Conservation (phyloP, 2,113 vertebrate genomes). For the Tichodroma muraria region DNA sequence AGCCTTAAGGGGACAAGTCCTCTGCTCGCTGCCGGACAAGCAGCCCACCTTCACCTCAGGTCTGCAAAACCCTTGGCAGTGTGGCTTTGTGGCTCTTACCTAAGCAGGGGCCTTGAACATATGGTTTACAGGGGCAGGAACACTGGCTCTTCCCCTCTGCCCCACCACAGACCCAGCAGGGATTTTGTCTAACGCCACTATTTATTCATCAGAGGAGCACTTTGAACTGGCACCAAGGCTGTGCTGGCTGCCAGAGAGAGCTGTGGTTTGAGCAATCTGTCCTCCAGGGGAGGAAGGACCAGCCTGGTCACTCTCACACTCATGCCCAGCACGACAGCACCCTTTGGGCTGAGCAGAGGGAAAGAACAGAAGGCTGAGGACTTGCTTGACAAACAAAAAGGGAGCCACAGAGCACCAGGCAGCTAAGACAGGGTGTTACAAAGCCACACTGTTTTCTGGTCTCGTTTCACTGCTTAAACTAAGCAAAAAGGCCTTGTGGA, state of each 20-base stretch:
- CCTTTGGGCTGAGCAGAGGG: neutral
- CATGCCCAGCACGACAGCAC: rapidly evolving
- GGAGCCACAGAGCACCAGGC: neutral
- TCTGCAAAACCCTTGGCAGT: neutral
- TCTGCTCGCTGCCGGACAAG: neutral
- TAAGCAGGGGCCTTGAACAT: neutral
- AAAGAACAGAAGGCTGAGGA: neutral
- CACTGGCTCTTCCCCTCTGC: neutral
- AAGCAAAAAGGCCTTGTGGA: neutral
- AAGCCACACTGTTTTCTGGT: neutral
- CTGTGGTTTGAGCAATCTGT: neutral
- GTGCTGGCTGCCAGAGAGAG: neutral
- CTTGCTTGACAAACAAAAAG: neutral
- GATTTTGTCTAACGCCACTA: neutral
- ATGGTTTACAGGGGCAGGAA: neutral
- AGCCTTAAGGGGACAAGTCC: neutral
- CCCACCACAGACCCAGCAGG: neutral
- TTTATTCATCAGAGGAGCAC: neutral
- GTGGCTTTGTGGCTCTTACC: neutral
- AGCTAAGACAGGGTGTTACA: neutral
- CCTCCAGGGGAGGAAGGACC: neutral
- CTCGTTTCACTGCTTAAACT: neutral
- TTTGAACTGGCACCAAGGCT: neutral
- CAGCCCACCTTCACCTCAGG: neutral
- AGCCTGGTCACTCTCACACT: neutral